Evolutionary conservation across 2,888 invertebrate species (phyloP), one percentile per base, ranked within the genome.

Genomic region (Sturmia bella): DNA sequence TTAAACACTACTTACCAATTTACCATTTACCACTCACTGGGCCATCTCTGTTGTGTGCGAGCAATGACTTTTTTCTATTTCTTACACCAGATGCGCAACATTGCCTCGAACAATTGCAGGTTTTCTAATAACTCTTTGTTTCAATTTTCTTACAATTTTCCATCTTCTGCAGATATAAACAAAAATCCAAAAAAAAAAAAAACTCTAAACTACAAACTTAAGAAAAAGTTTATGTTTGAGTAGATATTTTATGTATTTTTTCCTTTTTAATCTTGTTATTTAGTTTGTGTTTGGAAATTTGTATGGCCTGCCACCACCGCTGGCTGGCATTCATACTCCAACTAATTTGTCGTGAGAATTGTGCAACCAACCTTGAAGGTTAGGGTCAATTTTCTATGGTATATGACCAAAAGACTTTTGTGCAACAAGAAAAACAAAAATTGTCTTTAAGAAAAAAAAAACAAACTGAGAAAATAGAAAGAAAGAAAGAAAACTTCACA

Each of bases 331-430:
- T 70, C 27, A 27, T 63, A 45, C 39, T 41, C 50, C 68, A 54
- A 76, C 69, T 82, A 82, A 82, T 82, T 82, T 82, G 82, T 82
- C 78, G 82, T 82, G 82, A 75, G 82, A 82, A 82, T 82, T 82
- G 63, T 74, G 74, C 82, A 79, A 66, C 79, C 82, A 78, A 82
- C 82, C 82, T 82, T 82, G 82, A 82, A 78, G 82, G 82, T 82
- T 82, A 82, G 82, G 78, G 82, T 82, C 82, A 82, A 59, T 76
- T 69, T 82, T 74, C 79, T 75, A 17, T 32, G 32, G 32, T 32
- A 32, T 66, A 43, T 69, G 78, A 74, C 79, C 57, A 59, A 57
- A 66, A 74, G 37, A 32, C 68, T 41, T 6, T 57, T 52, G 52
- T 54, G n/a, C 12, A 59, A 66, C 5, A 64, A 37, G 12, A 15